phyloP scores from a whole-genome alignment of 2,888 invertebrate genomes.

The Drosophila sordidula region DNA sequence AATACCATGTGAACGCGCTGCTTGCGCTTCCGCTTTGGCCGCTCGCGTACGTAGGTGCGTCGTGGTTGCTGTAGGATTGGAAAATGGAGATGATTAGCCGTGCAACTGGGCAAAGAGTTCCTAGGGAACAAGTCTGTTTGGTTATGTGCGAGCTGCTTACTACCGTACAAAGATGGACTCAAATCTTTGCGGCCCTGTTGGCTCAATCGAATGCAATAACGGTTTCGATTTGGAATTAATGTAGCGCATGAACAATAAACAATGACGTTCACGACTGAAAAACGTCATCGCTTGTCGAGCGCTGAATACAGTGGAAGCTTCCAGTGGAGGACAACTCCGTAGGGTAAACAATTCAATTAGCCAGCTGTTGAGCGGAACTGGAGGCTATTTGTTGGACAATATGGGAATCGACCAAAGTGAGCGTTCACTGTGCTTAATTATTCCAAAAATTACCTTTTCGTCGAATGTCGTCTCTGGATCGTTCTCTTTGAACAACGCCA shows the following conservation, averaged over 20 bases:
- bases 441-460: slow-evolving; percentile 62
- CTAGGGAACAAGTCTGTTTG: not conserved
- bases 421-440: no score
- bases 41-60: slow-evolving; percentile 77
- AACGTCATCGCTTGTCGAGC: slow-evolving; percentile 8
- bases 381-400: no score
- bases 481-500: slow-evolving; percentile 74
- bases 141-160: slow-evolving; percentile 69
- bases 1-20: slow-evolving; percentile 67
- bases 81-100: not conserved
- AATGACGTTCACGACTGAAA: not conserved
- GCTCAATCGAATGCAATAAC: slow-evolving; percentile 58
- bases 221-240: slow-evolving; percentile 46
- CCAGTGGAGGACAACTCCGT: no score
- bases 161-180: slow-evolving; percentile 69
- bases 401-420: no score
- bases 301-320: slow-evolving; percentile 13
- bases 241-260: slow-evolving; percentile 46
- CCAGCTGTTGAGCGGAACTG: no score
- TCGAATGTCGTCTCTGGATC: slow-evolving; percentile 80
- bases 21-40: slow-evolving; percentile 75
- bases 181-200: slow-evolving; percentile 74
- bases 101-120: not conserved
- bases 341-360: no score
- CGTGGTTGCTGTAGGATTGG: slow-evolving; percentile 61